Evolutionary conservation across 2,797 vertebrate species (phyloP).

Genomic region (Coranthus polyacanthus): DNA sequence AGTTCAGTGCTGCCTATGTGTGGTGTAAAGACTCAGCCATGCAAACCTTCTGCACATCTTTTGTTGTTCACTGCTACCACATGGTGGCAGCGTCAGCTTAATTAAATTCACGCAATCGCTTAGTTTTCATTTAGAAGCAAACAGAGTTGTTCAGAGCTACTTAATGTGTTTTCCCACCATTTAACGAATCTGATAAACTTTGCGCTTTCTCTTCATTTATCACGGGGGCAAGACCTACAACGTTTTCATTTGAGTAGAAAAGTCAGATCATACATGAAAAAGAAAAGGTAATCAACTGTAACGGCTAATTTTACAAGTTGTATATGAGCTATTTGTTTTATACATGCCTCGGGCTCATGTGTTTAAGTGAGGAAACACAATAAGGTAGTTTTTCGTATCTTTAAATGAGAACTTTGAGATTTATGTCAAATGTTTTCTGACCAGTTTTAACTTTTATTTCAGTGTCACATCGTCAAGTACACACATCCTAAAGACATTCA

Average conservation of each 20-base stretch:
- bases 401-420: too few relatives aligned
- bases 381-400: too few relatives aligned
- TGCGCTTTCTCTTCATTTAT: background rate
- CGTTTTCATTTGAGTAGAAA: background rate
- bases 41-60: background rate
- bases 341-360: background rate
- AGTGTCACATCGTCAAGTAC: background rate
- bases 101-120: background rate
- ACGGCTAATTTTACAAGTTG: conserved; percentile 2
- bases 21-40: too few relatives aligned
- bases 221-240: background rate
- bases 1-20: too few relatives aligned
- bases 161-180: background rate
- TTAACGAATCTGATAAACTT: background rate
- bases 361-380: background rate
- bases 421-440: too few relatives aligned
- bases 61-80: conserved; percentile 34
- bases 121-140: background rate
- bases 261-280: conserved; percentile 1
- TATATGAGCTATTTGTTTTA: background rate
- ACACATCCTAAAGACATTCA: too few relatives aligned
- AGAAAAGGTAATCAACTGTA: background rate
- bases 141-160: background rate
- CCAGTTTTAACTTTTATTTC: background rate
- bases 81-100: conserved; percentile 58